Base-by-base conservation (phyloP, 2,888 invertebrate species). In the Agriopis aurantiaria region DNA sequence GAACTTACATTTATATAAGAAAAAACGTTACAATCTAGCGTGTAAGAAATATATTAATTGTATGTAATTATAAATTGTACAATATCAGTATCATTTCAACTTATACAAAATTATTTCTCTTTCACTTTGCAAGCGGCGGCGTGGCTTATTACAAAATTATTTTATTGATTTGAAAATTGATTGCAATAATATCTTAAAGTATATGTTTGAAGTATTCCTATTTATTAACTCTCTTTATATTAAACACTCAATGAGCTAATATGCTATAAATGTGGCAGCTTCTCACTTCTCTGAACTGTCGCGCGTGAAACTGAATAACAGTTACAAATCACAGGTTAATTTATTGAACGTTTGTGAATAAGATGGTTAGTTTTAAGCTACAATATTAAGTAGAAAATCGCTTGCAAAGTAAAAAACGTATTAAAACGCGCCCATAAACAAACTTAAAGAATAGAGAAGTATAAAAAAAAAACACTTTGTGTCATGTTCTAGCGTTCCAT, bases 1-100 rank as follows among this genome's bases (percentile, higher is more conserved):
- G 85, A 88, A 88, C 89, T 89, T 89, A 91, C 80, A 82, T 75
- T 76, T 84, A 88, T 86, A 78, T 87, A 88, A 82, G 88, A 90
- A 88, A 80, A 83, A 90, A 49, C 58, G 86, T 80, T 74, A 85
- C 88, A 88, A 75, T 79, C 90, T 93, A 92, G 85, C 85, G 83
- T 87, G 86, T 87, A 87, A 82, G 87, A 87, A 88, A 90, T 91
- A 90, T 89, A 88, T 91, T 90, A 90, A 85, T 85, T 85, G 74
- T 79, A 78, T 81, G 75, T 76, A 85, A 82, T 85, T 79, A 84
- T 82, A 82, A 85, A 91, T 93, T 92, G 91, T 92, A 93, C 92
- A 92, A 89, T 88, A 89, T 88, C 89, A 88, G 87, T 86, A 87
- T 88, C 85, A 83, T 85, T 82, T 84, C 80, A 86, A 81, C 79